Base-by-base conservation (phyloP, 2,113 vertebrate species). In the Brachirus orientalis region DNA sequence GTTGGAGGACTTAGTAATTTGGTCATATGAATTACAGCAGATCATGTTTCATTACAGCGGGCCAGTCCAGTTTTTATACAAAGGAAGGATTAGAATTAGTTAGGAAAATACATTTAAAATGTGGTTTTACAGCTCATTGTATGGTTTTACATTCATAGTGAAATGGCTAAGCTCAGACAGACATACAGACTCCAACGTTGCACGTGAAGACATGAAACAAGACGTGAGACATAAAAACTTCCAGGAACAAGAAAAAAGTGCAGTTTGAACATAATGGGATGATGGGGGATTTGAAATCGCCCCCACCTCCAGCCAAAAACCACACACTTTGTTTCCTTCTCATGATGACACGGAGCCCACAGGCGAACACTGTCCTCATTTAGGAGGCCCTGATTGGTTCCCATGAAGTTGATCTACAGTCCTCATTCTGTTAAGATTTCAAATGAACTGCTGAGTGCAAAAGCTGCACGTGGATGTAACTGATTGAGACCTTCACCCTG, bases 361-460 rank as follows among this genome's bases (percentile, higher is more conserved):
- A 76, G 91, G 90, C 77, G 81, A 82, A 36, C 33, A 83, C 75
- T 87, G 89, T 77, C 88, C 88, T 90, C 74, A 18, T 90, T 92
- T 85, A 47, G 14, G 65, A 68, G 43, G 3, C 69, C 59, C 85
- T 91, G 89, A 93, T 93, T 93, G 93, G 92, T 72, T 86, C 83
- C 18, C 75, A 74, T 56, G 18, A 22, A 48, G 75, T 22, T 86
- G 72, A 88, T 88, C 58, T 91, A 69, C 82, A 67, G 63, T 1
- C 1, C 19, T 61, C 35, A 61, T 46, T 45, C 84, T 67, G 57
- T 57, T 40, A 75, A 75, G 44, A 72, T 45, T 75, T 63, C 88
- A 92, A 82, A 88, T 45, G 62, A 82, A 46, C 62, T 60, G 46
- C 40, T 60, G 69, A 64, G 47, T 65, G 38, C 35, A 56, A 62